phyloP scores from a whole-genome alignment of 1,140 invertebrate species.

The Bombus balteatus region DNA sequence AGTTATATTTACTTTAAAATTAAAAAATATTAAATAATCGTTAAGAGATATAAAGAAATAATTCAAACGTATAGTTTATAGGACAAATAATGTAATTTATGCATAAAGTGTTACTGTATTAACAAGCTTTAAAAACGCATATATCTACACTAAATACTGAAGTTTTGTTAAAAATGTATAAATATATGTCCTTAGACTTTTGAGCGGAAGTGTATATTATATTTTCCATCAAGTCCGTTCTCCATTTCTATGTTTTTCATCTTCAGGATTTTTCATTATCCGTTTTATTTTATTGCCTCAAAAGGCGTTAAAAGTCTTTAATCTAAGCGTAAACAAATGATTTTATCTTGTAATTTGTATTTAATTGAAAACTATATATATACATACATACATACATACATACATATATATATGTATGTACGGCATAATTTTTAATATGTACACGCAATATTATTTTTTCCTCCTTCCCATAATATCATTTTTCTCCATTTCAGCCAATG shows the following conservation, averaged over 20 bases:
- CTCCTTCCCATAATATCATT: not conserved
- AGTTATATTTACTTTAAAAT: no score
- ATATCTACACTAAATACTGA: no score
- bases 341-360: constrained; percentile 1
- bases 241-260: not conserved
- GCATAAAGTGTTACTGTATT: no score
- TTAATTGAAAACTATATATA: not conserved
- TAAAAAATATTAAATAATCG: no score
- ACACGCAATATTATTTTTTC: not conserved
- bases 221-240: not conserved
- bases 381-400: not conserved
- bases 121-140: no score
- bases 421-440: not conserved
- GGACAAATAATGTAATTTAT: no score
- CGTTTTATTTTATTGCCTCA: not conserved
- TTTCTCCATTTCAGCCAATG: not conserved
- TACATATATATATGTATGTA: not conserved
- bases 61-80: no score
- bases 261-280: not conserved
- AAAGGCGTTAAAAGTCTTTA: not conserved
- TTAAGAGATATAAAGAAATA: no score
- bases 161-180: no score
- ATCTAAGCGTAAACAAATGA: not conserved
- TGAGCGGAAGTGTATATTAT: not conserved
- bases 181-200: no score